Evolutionary conservation across 2,113 vertebrate species (phyloP), one percentile per base, ranked within the genome.

Genomic region (Gallinago paraguaiae): DNA sequence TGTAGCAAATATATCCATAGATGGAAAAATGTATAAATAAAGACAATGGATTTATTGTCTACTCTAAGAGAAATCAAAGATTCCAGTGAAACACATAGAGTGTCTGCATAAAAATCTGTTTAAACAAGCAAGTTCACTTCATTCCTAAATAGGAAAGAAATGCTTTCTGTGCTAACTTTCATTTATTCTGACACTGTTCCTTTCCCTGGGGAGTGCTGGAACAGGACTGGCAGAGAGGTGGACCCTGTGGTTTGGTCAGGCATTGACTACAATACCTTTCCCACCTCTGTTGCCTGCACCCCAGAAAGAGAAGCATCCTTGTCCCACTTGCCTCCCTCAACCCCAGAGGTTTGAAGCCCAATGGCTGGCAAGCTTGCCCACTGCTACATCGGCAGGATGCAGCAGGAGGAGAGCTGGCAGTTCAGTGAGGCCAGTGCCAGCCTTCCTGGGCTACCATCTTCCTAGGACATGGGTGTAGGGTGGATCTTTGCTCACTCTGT

Each of bases 331-430:
- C 28, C 50, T 37, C 16, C 0, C 33, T 13, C 82, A 30, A 3
- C 53, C 39, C 12, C 0, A 3, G 14, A 13, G 48, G 13, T 48
- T 8, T 17, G 60, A 60, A 39, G 30, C 24, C 19, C 6, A 3
- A 5, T 0, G 3, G 74, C 27, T 27, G 17, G 12, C 82, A 16
- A 46, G 53, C 75, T 41, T 6, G 4, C 53, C 46, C 14, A 4
- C 7, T 0, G 16, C 1, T 9, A 28, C 28, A 11, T 2, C 5
- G 1, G 30, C 28, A 7, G 51, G 37, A 27, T 4, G 13, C 0
- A 0, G 76, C 16, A 3, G 59, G 82, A 54, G 68, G 25, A 59
- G 37, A 15, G 65, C 74, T 7, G 69, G 57, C 78, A 18, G 33
- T 2, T 25, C 3, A 0, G 46, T 2, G 10, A 17, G 45, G 53